A percentile compares a stretch with the other conserved stretches of the same genome.
These are phyloP conservation scores for Eupsilia transversa DNA, from an alignment of 2,888 invertebrate species.

Conservation along the genomic window DNA sequence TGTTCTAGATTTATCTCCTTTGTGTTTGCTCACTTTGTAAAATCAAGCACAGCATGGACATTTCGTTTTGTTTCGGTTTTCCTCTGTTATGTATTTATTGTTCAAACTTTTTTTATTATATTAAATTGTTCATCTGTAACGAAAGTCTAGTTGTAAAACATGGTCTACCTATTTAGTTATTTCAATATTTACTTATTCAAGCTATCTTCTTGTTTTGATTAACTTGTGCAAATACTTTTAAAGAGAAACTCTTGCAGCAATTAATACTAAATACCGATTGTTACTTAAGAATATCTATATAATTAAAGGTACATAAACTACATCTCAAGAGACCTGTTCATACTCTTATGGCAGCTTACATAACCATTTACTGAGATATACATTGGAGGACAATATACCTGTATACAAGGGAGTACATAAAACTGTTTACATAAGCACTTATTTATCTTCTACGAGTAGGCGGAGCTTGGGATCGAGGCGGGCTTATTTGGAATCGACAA, in stretches of 20 bases:
- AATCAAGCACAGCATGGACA: slow-evolving; percentile 70
- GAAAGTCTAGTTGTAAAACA: slow-evolving; percentile 24
- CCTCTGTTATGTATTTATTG: slow-evolving; percentile 42
- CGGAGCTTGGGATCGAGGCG: slow-evolving; percentile 88
- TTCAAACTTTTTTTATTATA: slow-evolving; percentile 32
- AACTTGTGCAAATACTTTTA: neutral
- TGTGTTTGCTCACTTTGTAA: slow-evolving; percentile 67
- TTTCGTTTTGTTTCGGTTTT: slow-evolving; percentile 52
- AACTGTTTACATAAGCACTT: slow-evolving; percentile 85
- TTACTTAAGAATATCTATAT: slow-evolving; percentile 10
- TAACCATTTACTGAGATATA: slow-evolving; percentile 56
- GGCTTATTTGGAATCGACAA: slow-evolving; percentile 89
- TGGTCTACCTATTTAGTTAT: neutral
- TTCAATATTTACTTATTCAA: neutral
- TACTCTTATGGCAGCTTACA: slow-evolving; percentile 52
- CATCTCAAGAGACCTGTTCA: slow-evolving; percentile 23
- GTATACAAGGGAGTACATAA: slow-evolving; percentile 80
- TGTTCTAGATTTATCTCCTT: slow-evolving; percentile 68
- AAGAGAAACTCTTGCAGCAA: neutral
- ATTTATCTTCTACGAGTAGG: slow-evolving; percentile 87
- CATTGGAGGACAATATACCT: slow-evolving; percentile 73
- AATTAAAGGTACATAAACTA: slow-evolving; percentile 27
- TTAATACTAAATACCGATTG: neutral
- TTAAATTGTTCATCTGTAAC: slow-evolving; percentile 46
- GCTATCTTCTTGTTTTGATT: neutral